Conservation (phyloP, 2,113 vertebrate genomes). For the Zosterops borbonicus region DNA sequence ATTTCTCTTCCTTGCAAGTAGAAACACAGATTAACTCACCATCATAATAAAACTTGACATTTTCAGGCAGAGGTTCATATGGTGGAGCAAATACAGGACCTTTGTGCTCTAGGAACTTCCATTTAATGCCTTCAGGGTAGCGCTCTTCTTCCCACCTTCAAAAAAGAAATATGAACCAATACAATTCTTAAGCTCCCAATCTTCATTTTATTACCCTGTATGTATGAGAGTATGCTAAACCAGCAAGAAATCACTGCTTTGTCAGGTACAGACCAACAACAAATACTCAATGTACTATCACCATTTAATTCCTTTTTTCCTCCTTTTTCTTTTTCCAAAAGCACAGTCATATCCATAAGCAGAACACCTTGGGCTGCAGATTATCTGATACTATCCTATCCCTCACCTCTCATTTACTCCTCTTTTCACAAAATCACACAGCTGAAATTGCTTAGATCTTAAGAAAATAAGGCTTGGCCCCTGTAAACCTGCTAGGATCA, state of each 20-base stretch:
- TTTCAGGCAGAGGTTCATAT: conserved; percentile 90
- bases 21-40: conserved; percentile 79
- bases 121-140: conserved; percentile 93
- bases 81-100: conserved; percentile 94
- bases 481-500: not conserved
- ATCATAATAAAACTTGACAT: conserved; percentile 92
- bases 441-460: conserved; percentile 4
- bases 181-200: not conserved
- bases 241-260: not conserved
- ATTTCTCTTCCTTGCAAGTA: not conserved
- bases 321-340: not conserved
- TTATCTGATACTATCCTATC: not conserved
- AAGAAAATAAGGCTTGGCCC: not conserved
- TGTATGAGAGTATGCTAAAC: not conserved
- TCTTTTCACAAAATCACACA: not conserved
- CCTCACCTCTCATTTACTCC: not conserved
- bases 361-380: not conserved
- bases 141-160: conserved; percentile 97
- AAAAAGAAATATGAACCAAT: conserved; percentile 42
- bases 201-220: not conserved
- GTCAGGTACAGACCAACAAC: not conserved
- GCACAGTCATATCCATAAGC: not conserved
- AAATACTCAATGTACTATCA: not conserved
- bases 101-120: conserved; percentile 96
- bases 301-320: not conserved